phyloP scores from a whole-genome alignment of 2,113 vertebrate species.

The Cercocebus atys region DNA sequence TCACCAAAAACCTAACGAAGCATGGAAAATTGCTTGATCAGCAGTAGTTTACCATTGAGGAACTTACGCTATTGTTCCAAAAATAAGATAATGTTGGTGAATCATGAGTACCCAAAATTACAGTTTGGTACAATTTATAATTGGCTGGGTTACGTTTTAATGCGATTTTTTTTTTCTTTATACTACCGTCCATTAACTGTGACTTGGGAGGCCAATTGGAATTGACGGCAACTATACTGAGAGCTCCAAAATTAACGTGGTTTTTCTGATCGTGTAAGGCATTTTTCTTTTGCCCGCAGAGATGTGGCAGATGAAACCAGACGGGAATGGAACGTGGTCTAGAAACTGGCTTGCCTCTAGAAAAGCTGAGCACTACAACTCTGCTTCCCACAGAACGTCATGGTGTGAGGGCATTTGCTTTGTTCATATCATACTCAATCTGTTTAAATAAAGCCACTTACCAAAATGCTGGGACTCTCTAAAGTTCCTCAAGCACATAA shows the following conservation, averaged over 20 bases:
- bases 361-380: neutral
- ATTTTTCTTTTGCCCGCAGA: neutral
- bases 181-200: neutral
- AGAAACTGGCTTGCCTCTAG: neutral
- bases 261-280: neutral
- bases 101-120: neutral
- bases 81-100: neutral
- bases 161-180: neutral
- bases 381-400: neutral
- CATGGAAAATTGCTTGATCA: neutral
- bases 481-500: neutral
- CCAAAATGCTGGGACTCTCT: neutral
- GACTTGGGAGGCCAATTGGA: neutral
- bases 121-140: neutral
- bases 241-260: neutral
- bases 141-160: neutral
- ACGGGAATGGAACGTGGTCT: neutral
- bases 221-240: neutral
- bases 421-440: neutral
- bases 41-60: neutral
- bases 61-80: neutral
- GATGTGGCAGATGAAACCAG: neutral
- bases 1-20: neutral
- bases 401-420: rapidly evolving
- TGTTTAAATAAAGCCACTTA: neutral